These are phyloP conservation scores for Hermetia illucens DNA, from an alignment of 1,140 invertebrate genomes.

Conservation along the genomic window DNA sequence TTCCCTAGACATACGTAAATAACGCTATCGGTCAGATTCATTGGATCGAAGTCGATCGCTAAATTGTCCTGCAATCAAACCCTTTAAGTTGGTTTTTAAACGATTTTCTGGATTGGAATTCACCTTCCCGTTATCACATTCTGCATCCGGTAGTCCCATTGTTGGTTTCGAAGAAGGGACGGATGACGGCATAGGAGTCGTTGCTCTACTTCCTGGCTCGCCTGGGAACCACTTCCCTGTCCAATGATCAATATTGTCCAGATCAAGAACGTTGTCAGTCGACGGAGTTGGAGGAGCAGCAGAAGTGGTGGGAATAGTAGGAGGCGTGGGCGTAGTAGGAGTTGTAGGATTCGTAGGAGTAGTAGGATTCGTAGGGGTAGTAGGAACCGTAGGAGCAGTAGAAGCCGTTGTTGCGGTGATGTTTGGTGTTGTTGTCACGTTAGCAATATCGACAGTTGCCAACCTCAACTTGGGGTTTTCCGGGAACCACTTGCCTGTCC, in stretches of 20 bases:
- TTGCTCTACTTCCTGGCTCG: slow-evolving; percentile 13
- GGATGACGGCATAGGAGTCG: background rate
- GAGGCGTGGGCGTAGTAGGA: too few relatives aligned
- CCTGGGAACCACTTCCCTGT: slow-evolving; percentile 34
- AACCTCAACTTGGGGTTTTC: too few relatives aligned
- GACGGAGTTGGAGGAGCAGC: too few relatives aligned
- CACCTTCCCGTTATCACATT: slow-evolving; percentile 61
- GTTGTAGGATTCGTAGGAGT: too few relatives aligned
- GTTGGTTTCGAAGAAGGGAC: slow-evolving; percentile 12
- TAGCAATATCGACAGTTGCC: too few relatives aligned
- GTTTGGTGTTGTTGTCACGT: too few relatives aligned
- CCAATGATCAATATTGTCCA: slow-evolving; percentile 29
- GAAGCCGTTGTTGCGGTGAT: too few relatives aligned
- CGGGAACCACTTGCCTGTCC: too few relatives aligned
- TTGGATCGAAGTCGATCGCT: slow-evolving; percentile 54
- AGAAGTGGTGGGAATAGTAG: too few relatives aligned
- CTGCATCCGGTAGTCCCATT: slow-evolving; percentile 38
- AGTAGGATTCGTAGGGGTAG: too few relatives aligned
- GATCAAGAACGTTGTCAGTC: too few relatives aligned
- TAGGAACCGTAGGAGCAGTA: too few relatives aligned
- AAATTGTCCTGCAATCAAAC: slow-evolving; percentile 45
- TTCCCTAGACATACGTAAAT: slow-evolving; percentile 26
- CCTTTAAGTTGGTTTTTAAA: slow-evolving; percentile 8
- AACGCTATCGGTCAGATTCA: slow-evolving; percentile 42
- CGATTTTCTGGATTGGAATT: slow-evolving; percentile 6